Percentiles rank a stretch among this genome's conserved stretches.
These are phyloP conservation scores for Bibio marci DNA, from an alignment of 2,888 invertebrate genomes.

Conservation along the genomic window DNA sequence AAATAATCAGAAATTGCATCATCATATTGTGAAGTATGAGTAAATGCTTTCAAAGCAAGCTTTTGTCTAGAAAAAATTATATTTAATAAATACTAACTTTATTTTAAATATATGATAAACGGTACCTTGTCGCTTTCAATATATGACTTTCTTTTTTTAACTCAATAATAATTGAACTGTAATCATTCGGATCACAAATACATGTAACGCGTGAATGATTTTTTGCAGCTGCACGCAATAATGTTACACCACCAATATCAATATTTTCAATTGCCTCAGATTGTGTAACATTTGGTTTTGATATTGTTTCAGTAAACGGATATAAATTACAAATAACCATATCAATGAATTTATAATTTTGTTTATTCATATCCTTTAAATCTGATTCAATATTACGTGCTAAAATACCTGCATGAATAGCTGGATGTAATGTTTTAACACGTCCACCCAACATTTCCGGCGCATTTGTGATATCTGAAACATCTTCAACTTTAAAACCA, in stretches of 20 bases:
- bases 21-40: constrained; percentile 91
- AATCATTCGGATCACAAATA: constrained; percentile 82
- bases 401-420: constrained; percentile 81
- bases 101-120: constrained; percentile 7
- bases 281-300: constrained; percentile 61
- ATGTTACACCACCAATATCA: constrained; percentile 91
- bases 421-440: constrained; percentile 94
- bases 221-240: constrained; percentile 91
- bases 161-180: constrained; percentile 56
- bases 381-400: constrained; percentile 58
- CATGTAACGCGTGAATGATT: constrained; percentile 91
- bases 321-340: constrained; percentile 94
- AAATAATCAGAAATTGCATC: constrained; percentile 89
- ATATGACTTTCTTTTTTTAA: constrained; percentile 55
- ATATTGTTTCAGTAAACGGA: constrained; percentile 79
- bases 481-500: constrained; percentile 70
- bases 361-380: constrained; percentile 59
- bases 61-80: constrained; percentile 39
- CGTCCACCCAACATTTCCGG: constrained; percentile 95
- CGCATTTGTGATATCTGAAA: constrained; percentile 82
- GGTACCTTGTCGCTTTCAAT: constrained; percentile 27
- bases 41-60: constrained; percentile 86
- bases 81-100: background rate
- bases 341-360: constrained; percentile 63
- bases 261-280: constrained; percentile 91